Evolutionary conservation across 2,797 vertebrate genomes (phyloP).

Genomic region (Aplochiton taeniatus): DNA sequence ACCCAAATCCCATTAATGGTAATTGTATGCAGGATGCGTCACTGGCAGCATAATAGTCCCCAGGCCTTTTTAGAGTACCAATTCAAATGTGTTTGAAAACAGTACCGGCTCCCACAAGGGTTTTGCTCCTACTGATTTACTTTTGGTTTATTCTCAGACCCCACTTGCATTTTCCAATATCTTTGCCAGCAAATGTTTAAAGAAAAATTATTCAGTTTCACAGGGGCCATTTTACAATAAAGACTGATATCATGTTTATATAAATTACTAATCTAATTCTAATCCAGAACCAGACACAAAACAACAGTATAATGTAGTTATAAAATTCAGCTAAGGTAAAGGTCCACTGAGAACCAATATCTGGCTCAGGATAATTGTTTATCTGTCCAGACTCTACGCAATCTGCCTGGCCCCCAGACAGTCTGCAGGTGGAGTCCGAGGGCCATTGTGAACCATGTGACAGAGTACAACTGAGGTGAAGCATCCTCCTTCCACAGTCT

Average conservation of each 20-base stretch:
- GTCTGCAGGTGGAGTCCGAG: background rate
- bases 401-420: background rate
- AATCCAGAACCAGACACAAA: too few species aligned
- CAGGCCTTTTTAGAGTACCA: conserved; percentile 34
- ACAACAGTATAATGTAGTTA: too few species aligned
- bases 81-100: conserved; percentile 53
- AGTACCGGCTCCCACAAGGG: conserved; percentile 16
- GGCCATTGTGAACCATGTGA: conserved; percentile 6
- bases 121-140: conserved; percentile 1
- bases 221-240: background rate
- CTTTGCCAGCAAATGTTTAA: background rate
- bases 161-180: background rate
- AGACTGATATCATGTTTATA: too few species aligned
- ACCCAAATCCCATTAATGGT: conserved; percentile 54
- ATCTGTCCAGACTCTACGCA: background rate
- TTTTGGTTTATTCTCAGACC: background rate
- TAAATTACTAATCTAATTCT: too few species aligned
- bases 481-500: conserved; percentile 3
- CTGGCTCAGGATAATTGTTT: background rate
- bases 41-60: conserved; percentile 45
- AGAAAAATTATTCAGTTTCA: background rate
- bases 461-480: background rate
- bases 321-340: too few species aligned
- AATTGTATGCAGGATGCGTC: conserved; percentile 60
- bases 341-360: too few species aligned